Conservation (phyloP, 92 coral and sea anemone species). For the Blastomussa wellsi region DNA sequence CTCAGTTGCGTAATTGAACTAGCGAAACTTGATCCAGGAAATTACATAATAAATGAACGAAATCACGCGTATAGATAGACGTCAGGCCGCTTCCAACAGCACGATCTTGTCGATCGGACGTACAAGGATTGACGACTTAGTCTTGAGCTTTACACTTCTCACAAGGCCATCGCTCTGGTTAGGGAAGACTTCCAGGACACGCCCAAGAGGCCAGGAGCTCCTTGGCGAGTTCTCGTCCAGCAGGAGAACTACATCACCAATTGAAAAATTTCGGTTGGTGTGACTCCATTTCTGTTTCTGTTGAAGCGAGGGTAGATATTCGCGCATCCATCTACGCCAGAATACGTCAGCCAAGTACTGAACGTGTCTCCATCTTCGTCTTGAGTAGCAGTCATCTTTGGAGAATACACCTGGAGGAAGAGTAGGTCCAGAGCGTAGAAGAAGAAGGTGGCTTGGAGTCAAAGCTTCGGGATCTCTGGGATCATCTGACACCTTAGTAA, state of each 20-base stretch:
- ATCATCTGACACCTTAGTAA: constrained; percentile 57
- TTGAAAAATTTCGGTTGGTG: constrained; percentile 37
- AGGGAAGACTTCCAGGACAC: constrained; percentile 46
- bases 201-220: constrained; percentile 54
- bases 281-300: constrained; percentile 52
- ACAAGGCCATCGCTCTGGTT: constrained; percentile 53
- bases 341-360: constrained; percentile 62
- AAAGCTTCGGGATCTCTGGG: constrained; percentile 61
- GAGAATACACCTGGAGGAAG: constrained; percentile 53
- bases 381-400: constrained; percentile 49
- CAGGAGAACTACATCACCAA: constrained; percentile 52
- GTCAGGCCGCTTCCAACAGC: constrained; percentile 37
- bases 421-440: constrained; percentile 51
- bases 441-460: constrained; percentile 64
- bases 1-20: too few relatives aligned
- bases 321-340: constrained; percentile 64
- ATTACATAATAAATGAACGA: too few relatives aligned
- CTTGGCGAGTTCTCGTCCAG: constrained; percentile 53
- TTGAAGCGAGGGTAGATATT: constrained; percentile 66
- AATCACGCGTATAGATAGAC: too few relatives aligned
- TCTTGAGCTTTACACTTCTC: constrained; percentile 51
- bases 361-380: constrained; percentile 59
- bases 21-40: too few relatives aligned
- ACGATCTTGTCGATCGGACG: constrained; percentile 46
- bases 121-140: constrained; percentile 39